Conservation (phyloP, 2,113 vertebrate species). For the Balaenoptera acutorostrata region DNA sequence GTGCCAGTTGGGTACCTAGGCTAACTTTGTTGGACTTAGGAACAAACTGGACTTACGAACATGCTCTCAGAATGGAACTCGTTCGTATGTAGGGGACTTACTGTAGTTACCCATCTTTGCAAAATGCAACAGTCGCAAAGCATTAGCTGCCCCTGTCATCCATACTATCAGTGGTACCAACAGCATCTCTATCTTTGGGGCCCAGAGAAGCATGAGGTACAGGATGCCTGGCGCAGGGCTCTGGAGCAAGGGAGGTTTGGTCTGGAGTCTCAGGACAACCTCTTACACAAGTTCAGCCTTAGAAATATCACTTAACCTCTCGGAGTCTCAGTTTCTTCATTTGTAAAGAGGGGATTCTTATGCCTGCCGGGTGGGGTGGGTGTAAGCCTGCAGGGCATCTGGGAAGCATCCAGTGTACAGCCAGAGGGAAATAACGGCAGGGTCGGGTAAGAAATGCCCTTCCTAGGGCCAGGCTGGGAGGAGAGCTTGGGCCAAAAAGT, state of each 20-base stretch:
- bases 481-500: not conserved
- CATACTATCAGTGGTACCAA: fast-evolving
- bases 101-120: not conserved
- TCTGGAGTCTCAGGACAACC: not conserved
- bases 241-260: not conserved
- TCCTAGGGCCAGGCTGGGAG: not conserved
- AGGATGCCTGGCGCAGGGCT: fast-evolving
- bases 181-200: fast-evolving
- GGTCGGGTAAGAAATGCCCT: not conserved
- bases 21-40: too few relatives aligned
- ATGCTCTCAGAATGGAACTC: too few relatives aligned
- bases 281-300: not conserved
- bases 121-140: not conserved
- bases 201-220: not conserved
- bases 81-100: too few relatives aligned
- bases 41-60: too few relatives aligned
- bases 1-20: too few relatives aligned
- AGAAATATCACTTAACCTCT: not conserved
- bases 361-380: not conserved
- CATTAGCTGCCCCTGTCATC: not conserved
- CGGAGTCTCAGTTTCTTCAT: not conserved
- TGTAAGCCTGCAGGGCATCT: not conserved
- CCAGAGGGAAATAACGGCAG: too few relatives aligned
- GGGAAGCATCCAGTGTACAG: not conserved
- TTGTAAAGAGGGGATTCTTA: not conserved